Evolutionary conservation across 2,797 vertebrate species (phyloP), one percentile per base, ranked within the genome.

Genomic region (Dicrostonyx torquatus): DNA sequence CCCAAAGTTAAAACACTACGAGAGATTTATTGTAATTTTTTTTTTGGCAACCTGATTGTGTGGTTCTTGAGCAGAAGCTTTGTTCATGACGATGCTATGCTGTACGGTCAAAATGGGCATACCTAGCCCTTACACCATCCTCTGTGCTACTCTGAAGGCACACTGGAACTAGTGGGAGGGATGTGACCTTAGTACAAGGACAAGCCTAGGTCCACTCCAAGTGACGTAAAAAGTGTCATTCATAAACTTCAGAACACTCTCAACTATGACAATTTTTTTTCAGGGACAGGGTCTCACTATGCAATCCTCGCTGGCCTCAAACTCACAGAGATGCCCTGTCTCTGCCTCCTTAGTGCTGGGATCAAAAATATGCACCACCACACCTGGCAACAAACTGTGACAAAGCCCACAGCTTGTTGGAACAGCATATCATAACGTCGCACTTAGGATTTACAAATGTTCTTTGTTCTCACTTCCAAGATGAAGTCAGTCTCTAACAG

Each of bases 191-290:
- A 70, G 43, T n/a, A 62, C 48, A 64, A 50, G 6, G 29, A 31
- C 82, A 79, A 80, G 24, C 62, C 77, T 48, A 60, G 2, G 4
- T 55, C 64, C 4, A 26, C 73, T 93, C 31, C 48, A 72, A 15
- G 68, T 70, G 86, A 43, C 45, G 20, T 72, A 45, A 58, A 89
- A 93, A 96, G 34, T 14, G 20, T 11, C 68, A 31, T 78, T 80
- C 77, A 53, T 77, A 93, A 94, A 82, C 80, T 80, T 78, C 34
- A 31, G 26, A 85, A 91, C 70, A 60, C 40, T 77, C 68, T 83
- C 60, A 66, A 86, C 64, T 60, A 64, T 40, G 79, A 5, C 53
- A 15, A 5, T 12, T 6, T 26, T n/a, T n/a, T 87, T 53, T 70
- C 17, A 8, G 15, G 17, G 62, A 85, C 13, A 85, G 34, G 11